These are phyloP conservation scores for Dryococelus australis DNA, from an alignment of 2,888 invertebrate species.

Conservation along the genomic window DNA sequence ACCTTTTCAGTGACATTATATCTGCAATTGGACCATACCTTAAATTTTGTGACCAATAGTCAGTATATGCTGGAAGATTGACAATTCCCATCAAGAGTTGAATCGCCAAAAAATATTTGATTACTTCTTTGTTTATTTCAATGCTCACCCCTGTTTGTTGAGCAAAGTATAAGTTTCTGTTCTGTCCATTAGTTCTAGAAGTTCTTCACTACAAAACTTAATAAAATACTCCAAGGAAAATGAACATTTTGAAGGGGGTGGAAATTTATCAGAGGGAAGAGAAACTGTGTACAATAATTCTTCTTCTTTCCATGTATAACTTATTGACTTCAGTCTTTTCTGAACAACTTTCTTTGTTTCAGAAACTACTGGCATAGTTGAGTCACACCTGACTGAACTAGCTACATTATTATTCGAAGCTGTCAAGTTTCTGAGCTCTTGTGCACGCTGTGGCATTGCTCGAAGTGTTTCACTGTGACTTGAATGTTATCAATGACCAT, in stretches of 20 bases:
- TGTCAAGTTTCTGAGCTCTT: not conserved
- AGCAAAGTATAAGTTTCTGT: not conserved
- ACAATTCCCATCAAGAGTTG: not conserved
- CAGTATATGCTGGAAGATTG: not conserved
- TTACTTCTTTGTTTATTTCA: not conserved
- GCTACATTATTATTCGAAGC: not conserved
- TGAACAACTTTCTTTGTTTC: not conserved
- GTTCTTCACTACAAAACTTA: not conserved
- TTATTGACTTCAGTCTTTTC: not conserved
- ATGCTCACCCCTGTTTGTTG: not conserved
- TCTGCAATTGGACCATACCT: not conserved
- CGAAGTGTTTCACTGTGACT: not conserved
- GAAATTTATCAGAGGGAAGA: not conserved
- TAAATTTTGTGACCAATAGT: not conserved
- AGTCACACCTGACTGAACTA: not conserved
- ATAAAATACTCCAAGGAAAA: not conserved
- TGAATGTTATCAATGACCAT: not conserved
- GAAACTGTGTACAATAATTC: not conserved
- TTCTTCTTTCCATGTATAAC: not conserved
- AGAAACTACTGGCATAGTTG: not conserved
- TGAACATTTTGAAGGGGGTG: not conserved
- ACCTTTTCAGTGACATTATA: not conserved
- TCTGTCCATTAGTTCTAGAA: not conserved
- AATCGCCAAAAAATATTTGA: not conserved
- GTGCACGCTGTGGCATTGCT: not conserved